Evolutionary conservation across 2,113 vertebrate species (phyloP).

Genomic region (Microtus pennsylvanicus): DNA sequence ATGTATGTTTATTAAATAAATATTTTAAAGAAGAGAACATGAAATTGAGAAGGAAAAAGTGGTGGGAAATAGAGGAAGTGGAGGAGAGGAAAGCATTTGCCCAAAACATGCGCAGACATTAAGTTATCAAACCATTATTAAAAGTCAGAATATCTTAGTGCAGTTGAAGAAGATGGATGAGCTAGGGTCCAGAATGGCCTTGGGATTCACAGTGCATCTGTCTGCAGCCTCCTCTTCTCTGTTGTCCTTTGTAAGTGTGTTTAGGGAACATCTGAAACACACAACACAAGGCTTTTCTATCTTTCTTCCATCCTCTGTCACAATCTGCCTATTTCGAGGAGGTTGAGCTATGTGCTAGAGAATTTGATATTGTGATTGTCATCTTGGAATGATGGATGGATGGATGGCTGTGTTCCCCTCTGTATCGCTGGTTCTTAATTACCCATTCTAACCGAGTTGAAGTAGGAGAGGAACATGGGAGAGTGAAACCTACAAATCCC

Average conservation of each 20-base stretch:
- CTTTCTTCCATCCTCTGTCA: not conserved
- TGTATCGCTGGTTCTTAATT: slow-evolving; percentile 60
- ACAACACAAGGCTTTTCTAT: not conserved
- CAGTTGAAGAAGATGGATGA: not conserved
- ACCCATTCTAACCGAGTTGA: slow-evolving; percentile 61
- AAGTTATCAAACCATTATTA: not conserved
- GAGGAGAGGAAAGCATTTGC: not conserved
- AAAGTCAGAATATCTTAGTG: not conserved
- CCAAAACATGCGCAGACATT: not conserved
- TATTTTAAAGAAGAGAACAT: not conserved
- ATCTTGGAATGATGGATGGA: slow-evolving; percentile 65
- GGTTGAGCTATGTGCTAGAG: slow-evolving; percentile 44
- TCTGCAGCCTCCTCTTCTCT: not conserved
- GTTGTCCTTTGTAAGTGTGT: not conserved
- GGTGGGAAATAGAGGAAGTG: not conserved
- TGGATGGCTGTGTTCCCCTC: slow-evolving; percentile 68
- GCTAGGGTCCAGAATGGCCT: not conserved
- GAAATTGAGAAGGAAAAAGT: not conserved
- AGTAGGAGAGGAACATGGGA: slow-evolving; percentile 51
- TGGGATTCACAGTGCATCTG: not conserved
- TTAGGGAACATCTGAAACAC: not conserved
- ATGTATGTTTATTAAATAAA: not conserved
- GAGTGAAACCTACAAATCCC: slow-evolving; percentile 65
- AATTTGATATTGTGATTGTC: slow-evolving; percentile 37
- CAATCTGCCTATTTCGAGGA: slow-evolving; percentile 19